Conservation (phyloP, 2,797 vertebrate genomes). For the Myotis daubentonii region DNA sequence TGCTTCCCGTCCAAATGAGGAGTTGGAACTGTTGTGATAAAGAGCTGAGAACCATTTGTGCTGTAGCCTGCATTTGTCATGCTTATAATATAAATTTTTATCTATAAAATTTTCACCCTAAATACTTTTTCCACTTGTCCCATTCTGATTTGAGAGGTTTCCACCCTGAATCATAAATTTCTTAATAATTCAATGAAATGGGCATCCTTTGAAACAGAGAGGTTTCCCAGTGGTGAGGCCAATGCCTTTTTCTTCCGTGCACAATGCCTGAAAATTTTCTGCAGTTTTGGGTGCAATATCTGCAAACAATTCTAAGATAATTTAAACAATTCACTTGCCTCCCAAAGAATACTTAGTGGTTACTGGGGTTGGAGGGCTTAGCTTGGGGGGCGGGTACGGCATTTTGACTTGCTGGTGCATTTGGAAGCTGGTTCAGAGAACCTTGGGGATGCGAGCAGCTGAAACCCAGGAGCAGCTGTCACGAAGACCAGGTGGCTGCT, state of each 20-base stretch:
- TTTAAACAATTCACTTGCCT: not conserved
- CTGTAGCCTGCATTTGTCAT: constrained; percentile 95
- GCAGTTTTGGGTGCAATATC: not conserved
- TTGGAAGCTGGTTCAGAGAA: not conserved
- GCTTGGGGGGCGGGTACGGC: not conserved
- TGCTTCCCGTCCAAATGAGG: constrained; percentile 94
- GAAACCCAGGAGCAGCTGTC: not conserved
- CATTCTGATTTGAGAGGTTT: constrained; percentile 97
- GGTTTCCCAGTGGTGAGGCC: not conserved
- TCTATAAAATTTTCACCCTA: constrained; percentile 98
- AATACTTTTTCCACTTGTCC: constrained; percentile 97
- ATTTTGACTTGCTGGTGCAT: not conserved
- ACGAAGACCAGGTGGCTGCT: not conserved
- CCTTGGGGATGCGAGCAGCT: not conserved
- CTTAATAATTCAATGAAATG: constrained; percentile 91
- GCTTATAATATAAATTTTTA: constrained; percentile 93
- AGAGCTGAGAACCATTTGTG: constrained; percentile 97
- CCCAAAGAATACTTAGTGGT: not conserved
- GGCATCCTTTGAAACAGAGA: not conserved
- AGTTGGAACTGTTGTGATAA: constrained; percentile 94
- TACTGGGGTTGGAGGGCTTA: not conserved
- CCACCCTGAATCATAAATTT: constrained; percentile 98
- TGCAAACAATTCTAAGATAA: not conserved
- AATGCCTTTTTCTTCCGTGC: not conserved
- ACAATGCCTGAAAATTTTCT: not conserved